A percentile compares a stretch with the other conserved stretches of the same genome.
Evolutionary conservation across 2,797 vertebrate genomes (phyloP).

Genomic region (Scarus forsteni): DNA sequence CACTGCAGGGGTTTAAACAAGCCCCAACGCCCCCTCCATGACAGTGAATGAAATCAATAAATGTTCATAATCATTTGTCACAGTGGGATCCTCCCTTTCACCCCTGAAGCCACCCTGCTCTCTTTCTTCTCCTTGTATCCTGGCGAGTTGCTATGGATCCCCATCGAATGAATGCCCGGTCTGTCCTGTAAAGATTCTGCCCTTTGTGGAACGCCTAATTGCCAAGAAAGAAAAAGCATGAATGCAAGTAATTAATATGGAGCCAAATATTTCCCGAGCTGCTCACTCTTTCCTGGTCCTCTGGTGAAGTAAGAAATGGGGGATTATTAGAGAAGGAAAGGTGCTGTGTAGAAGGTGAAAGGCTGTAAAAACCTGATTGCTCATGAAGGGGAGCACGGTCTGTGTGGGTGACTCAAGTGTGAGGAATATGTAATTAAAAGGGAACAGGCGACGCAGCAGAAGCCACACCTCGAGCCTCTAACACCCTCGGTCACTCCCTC

Average conservation of each 20-base stretch:
- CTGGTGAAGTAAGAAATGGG: constrained; percentile 4
- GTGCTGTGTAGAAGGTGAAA: constrained; percentile 29
- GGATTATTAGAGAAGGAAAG: constrained; percentile 19
- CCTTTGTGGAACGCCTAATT: constrained; percentile 75
- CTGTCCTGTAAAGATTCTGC: constrained; percentile 68
- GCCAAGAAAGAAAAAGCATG: constrained; percentile 62
- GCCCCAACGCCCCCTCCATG: constrained; percentile 6
- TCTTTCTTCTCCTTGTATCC: constrained; percentile 53
- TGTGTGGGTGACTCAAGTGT: constrained; percentile 55
- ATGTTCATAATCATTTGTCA: constrained; percentile 84
- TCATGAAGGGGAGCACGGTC: constrained; percentile 35
- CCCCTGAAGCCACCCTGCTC: constrained; percentile 32
- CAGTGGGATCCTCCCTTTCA: constrained; percentile 65
- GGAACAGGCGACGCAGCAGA: constrained; percentile 47
- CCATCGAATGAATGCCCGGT: constrained; percentile 66
- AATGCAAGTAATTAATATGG: constrained; percentile 79
- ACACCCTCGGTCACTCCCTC: constrained; percentile 52
- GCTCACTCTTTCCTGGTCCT: constrained; percentile 41
- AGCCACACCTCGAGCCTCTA: constrained; percentile 50
- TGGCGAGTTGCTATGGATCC: constrained; percentile 68
- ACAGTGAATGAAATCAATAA: constrained; percentile 85
- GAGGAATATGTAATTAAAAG: constrained; percentile 68
- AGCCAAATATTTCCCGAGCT: constrained; percentile 73
- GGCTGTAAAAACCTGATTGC: constrained; percentile 36
- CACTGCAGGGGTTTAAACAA: constrained; percentile 51